Evolutionary conservation across 2,113 vertebrate species (phyloP).

Genomic region (Engystomops pustulosus): DNA sequence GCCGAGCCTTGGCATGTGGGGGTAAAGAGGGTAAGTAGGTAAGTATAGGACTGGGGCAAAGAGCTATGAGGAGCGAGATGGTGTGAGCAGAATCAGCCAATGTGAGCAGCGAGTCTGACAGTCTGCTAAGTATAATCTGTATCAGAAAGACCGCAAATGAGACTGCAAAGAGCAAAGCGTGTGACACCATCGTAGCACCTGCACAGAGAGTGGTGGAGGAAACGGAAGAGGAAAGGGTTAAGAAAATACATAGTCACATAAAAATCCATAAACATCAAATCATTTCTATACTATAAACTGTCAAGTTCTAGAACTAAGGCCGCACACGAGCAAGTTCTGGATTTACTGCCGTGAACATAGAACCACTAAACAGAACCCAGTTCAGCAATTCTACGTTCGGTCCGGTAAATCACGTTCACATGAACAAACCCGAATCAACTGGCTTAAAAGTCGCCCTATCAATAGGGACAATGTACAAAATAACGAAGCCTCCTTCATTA

Average conservation of each 20-base stretch:
- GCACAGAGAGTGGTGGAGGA: background rate
- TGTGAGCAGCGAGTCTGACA: conserved; percentile 74
- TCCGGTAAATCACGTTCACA: too few species aligned
- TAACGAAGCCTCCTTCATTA: too few species aligned
- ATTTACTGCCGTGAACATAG: too few species aligned
- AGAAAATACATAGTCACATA: background rate
- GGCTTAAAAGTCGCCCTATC: too few species aligned
- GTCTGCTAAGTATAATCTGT: conserved; percentile 70
- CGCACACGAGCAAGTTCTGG: too few species aligned
- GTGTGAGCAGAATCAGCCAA: conserved; percentile 76
- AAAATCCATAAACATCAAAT: background rate
- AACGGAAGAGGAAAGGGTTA: background rate
- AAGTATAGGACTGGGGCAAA: conserved; percentile 60
- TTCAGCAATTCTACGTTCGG: too few species aligned
- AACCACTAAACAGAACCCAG: too few species aligned
- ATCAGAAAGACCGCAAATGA: conserved; percentile 68
- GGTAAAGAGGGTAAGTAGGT: background rate
- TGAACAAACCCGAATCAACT: too few species aligned
- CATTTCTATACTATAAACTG: background rate
- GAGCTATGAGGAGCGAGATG: conserved; percentile 69
- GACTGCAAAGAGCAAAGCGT: conserved; percentile 62
- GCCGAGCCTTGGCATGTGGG: conserved; percentile 61
- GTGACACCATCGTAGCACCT: conserved; percentile 26
- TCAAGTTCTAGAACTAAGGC: background rate
- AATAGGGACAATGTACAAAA: too few species aligned